These are phyloP conservation scores for Myoxocephalus aenaeus DNA, from an alignment of 2,797 vertebrate genomes.

Conservation along the genomic window DNA sequence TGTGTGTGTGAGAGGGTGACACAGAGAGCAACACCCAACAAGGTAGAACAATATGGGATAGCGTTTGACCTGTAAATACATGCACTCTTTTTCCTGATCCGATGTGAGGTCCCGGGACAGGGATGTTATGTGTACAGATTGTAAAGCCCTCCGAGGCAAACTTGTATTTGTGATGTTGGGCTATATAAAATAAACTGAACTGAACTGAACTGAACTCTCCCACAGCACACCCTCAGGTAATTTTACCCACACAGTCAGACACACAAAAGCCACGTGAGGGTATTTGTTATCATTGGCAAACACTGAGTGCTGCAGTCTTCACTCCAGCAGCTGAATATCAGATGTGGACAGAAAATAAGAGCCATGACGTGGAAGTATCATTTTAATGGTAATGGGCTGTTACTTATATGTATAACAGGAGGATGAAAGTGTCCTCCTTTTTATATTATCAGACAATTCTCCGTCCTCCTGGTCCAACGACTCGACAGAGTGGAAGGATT, in stretches of 20 bases:
- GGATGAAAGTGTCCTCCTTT: background rate
- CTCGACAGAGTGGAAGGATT: background rate
- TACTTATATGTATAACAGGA: slow-evolving; percentile 1
- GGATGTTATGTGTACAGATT: too few relatives aligned
- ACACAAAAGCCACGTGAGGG: slow-evolving; percentile 9
- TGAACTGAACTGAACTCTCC: too few relatives aligned
- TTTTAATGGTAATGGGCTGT: slow-evolving; percentile 12
- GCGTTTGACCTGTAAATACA: slow-evolving; percentile 28
- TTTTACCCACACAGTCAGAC: slow-evolving; percentile 1
- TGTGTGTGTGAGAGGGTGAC: background rate
- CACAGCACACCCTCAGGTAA: slow-evolving; percentile 3
- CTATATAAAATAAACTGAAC: too few relatives aligned
- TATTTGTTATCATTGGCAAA: slow-evolving; percentile 16
- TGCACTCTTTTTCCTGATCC: too few relatives aligned
- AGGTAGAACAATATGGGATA: slow-evolving; percentile 16
- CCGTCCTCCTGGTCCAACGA: background rate
- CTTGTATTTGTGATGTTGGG: too few relatives aligned
- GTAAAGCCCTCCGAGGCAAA: too few relatives aligned
- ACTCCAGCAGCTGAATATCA: slow-evolving; percentile 1
- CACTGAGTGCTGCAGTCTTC: background rate
- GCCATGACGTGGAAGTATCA: slow-evolving; percentile 6
- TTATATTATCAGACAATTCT: background rate
- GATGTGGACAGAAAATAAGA: slow-evolving; percentile 11
- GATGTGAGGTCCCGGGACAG: too few relatives aligned
- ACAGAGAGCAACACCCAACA: background rate